Conservation (phyloP, 2,797 vertebrate genomes). For the Chrysocyon brachyurus region DNA sequence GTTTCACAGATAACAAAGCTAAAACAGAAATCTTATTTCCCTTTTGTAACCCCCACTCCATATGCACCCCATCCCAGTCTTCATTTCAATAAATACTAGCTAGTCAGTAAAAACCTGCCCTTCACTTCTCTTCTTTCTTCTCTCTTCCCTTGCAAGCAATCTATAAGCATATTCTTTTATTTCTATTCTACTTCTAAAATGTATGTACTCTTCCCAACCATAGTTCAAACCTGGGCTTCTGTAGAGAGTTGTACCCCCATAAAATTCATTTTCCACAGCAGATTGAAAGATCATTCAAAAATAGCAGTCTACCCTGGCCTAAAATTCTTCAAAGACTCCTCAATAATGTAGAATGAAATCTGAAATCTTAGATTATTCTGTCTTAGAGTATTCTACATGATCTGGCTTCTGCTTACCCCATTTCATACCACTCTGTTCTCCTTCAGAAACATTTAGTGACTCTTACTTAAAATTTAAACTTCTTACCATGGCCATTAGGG, state of each 20-base stretch:
- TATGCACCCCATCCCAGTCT: neutral
- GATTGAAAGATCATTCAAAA: constrained; percentile 20
- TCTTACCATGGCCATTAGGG: neutral
- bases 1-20: neutral
- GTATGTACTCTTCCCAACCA: neutral
- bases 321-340: neutral
- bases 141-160: neutral
- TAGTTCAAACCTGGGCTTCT: neutral
- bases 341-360: neutral
- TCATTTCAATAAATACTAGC: neutral
- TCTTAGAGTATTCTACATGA: neutral
- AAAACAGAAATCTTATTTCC: neutral
- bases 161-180: neutral
- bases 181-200: neutral
- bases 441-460: neutral
- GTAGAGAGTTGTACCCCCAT: neutral
- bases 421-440: neutral
- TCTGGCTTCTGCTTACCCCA: neutral
- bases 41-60: neutral
- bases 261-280: neutral
- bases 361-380: neutral
- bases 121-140: neutral
- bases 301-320: neutral
- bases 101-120: neutral
- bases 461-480: neutral